These are phyloP conservation scores for Hydropotes inermis DNA, from an alignment of 2,113 vertebrate genomes.

Conservation along the genomic window DNA sequence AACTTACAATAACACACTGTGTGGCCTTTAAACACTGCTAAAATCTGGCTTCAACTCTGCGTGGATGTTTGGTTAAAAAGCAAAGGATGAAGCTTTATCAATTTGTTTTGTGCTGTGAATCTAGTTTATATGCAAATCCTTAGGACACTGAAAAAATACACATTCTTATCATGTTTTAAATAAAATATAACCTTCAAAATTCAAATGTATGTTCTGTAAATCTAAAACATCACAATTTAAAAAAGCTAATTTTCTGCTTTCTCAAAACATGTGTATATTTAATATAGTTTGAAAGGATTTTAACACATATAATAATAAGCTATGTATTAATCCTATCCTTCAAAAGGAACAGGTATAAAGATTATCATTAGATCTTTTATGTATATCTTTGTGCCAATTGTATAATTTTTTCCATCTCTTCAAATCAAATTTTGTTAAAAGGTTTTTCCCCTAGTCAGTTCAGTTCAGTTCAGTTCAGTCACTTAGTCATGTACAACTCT, in stretches of 20 bases:
- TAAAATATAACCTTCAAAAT: not conserved
- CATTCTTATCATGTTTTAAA: not conserved
- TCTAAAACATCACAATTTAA: not conserved
- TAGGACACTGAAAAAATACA: not conserved
- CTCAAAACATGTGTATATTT: not conserved
- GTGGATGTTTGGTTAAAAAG: slow-evolving; percentile 36
- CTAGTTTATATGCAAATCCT: not conserved
- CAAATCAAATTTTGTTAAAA: not conserved
- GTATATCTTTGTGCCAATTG: not conserved
- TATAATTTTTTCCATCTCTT: not conserved
- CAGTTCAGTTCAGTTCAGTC: too few species aligned
- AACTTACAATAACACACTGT: slow-evolving; percentile 19
- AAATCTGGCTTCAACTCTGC: slow-evolving; percentile 23
- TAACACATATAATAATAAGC: not conserved
- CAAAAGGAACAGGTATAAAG: not conserved
- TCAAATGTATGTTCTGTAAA: not conserved
- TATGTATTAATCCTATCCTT: not conserved
- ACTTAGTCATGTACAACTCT: not conserved
- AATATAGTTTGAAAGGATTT: not conserved
- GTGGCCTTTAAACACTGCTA: not conserved
- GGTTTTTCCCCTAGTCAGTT: not conserved
- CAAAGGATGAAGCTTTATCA: not conserved
- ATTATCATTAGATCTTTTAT: not conserved
- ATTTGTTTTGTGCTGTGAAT: not conserved
- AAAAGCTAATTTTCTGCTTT: not conserved